Percentiles rank a stretch among this genome's conserved stretches.
These are phyloP conservation scores for Notolepis coatsorum DNA, from an alignment of 2,797 vertebrate genomes.

Conservation along the genomic window DNA sequence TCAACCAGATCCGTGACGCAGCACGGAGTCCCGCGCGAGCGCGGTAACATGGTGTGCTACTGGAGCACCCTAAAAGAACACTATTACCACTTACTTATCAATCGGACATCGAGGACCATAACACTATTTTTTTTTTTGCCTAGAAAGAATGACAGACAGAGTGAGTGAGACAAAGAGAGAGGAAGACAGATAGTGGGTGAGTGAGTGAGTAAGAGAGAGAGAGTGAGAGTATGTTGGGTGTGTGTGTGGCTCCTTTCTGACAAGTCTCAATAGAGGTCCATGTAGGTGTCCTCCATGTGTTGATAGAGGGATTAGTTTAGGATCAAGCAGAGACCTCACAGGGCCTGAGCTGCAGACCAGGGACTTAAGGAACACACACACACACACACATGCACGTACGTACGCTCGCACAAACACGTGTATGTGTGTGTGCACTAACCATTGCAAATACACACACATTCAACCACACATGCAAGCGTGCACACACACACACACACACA, in stretches of 20 bases:
- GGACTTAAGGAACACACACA: slow-evolving; percentile 28
- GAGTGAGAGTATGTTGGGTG: slow-evolving; percentile 3
- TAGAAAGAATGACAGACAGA: no score
- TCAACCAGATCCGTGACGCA: no score
- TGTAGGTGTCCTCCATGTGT: slow-evolving; percentile 60
- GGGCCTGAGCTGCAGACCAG: slow-evolving; percentile 58
- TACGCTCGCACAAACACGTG: slow-evolving; percentile 1
- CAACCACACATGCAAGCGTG: slow-evolving; percentile 46
- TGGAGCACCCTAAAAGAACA: no score
- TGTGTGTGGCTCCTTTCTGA: slow-evolving; percentile 37
- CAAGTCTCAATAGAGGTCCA: slow-evolving; percentile 21
- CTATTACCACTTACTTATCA: no score
- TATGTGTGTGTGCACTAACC: not conserved
- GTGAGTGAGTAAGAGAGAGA: not conserved
- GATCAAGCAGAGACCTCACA: slow-evolving; percentile 56
- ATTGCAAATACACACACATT: slow-evolving; percentile 35
- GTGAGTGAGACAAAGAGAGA: not conserved
- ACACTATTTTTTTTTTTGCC: no score
- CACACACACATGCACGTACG: slow-evolving; percentile 21
- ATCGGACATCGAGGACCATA: no score
- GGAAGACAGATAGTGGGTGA: not conserved
- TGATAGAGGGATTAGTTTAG: slow-evolving; percentile 67
- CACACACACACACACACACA: not conserved
- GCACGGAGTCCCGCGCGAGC: no score
- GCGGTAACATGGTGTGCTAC: no score